Conservation (phyloP, 2,113 vertebrate species). For the Lagopus muta region DNA sequence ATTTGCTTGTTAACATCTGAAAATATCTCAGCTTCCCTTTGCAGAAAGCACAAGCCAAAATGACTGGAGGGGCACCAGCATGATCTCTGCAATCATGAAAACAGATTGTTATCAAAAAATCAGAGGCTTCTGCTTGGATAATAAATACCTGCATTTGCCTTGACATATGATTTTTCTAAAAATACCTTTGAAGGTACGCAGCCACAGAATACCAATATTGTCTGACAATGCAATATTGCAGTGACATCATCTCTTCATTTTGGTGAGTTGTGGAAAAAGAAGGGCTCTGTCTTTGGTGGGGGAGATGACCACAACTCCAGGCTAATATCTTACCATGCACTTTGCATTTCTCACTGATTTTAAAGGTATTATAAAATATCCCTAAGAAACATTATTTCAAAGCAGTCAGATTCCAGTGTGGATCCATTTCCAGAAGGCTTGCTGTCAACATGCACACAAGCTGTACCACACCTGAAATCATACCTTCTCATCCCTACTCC, state of each 20-base stretch:
- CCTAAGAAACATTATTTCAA: background rate
- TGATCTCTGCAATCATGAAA: background rate
- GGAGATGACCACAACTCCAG: background rate
- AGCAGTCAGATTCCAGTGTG: background rate
- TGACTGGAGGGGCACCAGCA: background rate
- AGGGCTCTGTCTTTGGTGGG: background rate
- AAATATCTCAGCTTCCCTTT: background rate
- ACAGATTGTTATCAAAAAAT: slow-evolving; percentile 15
- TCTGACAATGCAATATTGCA: background rate
- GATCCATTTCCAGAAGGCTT: background rate
- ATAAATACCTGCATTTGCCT: slow-evolving; percentile 43
- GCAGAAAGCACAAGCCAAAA: background rate
- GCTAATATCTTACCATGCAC: background rate
- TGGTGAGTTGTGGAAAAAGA: background rate
- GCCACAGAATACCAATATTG: slow-evolving; percentile 11
- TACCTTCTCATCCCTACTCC: background rate
- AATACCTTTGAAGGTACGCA: slow-evolving; percentile 35
- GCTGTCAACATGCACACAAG: background rate
- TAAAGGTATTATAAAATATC: slow-evolving; percentile 8
- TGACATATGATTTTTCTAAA: slow-evolving; percentile 55
- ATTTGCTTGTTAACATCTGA: background rate
- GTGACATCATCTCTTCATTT: slow-evolving; percentile 57
- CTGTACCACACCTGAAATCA: background rate
- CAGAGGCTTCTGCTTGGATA: background rate
- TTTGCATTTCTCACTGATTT: background rate